A percentile compares a stretch with the other conserved stretches of the same genome.
phyloP scores from a whole-genome alignment of 2,113 vertebrate species.

The cattle (Bos taurus) region DNA sequence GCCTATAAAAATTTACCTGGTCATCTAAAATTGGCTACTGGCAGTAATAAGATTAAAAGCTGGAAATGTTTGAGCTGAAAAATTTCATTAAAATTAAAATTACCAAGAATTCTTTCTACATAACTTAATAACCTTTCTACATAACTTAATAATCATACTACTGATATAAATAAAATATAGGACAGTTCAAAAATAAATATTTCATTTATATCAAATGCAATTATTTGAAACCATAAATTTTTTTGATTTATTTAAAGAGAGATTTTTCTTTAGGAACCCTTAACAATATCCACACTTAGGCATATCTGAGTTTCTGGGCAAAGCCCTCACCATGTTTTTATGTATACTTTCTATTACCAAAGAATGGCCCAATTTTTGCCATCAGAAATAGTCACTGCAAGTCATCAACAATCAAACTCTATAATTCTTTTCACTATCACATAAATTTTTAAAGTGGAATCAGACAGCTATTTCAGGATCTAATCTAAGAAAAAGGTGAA shows the following conservation, averaged over 20 bases:
- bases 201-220: slow-evolving; percentile 8
- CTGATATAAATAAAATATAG: neutral
- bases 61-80: slow-evolving; percentile 74
- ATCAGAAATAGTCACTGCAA: neutral
- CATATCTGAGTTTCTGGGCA: neutral
- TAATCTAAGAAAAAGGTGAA: neutral
- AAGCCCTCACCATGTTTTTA: neutral
- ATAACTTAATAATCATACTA: neutral
- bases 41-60: slow-evolving; percentile 65
- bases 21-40: neutral
- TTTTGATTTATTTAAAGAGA: slow-evolving; percentile 42
- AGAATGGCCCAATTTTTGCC: neutral
- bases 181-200: neutral
- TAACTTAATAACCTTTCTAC: neutral
- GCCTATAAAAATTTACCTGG: neutral
- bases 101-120: neutral
- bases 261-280: slow-evolving; percentile 43
- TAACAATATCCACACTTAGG: neutral
- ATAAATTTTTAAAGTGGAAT: neutral
- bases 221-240: neutral
- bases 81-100: slow-evolving; percentile 33
- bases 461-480: neutral
- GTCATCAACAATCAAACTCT: neutral
- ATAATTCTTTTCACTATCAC: neutral
- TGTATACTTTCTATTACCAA: neutral